Percentiles rank a stretch among this genome's conserved stretches.
Conservation (phyloP, 2,888 invertebrate species). For the Resseliella maxima region DNA sequence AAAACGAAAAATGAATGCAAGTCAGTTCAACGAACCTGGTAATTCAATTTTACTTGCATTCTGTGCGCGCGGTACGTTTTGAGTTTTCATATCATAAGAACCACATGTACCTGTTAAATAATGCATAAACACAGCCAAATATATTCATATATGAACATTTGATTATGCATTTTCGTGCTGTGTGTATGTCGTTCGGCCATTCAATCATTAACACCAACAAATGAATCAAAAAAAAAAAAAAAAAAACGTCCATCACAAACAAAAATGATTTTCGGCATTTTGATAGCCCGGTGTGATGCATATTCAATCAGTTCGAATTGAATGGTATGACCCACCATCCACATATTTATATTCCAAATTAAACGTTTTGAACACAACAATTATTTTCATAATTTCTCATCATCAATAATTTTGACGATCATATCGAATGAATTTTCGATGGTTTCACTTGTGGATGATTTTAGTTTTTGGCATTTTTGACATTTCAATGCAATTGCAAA, state of each 20-base stretch:
- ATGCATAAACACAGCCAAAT: slow-evolving; percentile 27
- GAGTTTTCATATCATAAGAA: too few relatives aligned
- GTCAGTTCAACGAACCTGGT: slow-evolving; percentile 28
- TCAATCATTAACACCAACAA: slow-evolving; percentile 1
- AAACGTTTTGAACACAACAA: not conserved
- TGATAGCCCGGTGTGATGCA: slow-evolving; percentile 37
- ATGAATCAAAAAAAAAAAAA: slow-evolving; percentile 9
- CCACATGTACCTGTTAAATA: slow-evolving; percentile 45
- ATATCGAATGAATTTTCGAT: not conserved
- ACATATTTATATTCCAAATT: too few relatives aligned
- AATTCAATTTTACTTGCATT: not conserved
- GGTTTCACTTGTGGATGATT: not conserved
- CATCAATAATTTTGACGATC: not conserved
- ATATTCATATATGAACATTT: not conserved
- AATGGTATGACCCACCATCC: too few relatives aligned
- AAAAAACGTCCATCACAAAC: not conserved
- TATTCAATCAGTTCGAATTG: not conserved
- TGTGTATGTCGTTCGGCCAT: not conserved
- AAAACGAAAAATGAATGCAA: slow-evolving; percentile 9
- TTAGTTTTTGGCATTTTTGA: too few relatives aligned
- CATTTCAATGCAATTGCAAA: too few relatives aligned
- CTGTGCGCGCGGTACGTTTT: not conserved
- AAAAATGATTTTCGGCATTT: slow-evolving; percentile 43
- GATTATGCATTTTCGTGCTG: not conserved
- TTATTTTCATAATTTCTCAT: not conserved